These are phyloP conservation scores for Threskiornis aethiopicus DNA, from an alignment of 2,797 vertebrate genomes.

Conservation along the genomic window DNA sequence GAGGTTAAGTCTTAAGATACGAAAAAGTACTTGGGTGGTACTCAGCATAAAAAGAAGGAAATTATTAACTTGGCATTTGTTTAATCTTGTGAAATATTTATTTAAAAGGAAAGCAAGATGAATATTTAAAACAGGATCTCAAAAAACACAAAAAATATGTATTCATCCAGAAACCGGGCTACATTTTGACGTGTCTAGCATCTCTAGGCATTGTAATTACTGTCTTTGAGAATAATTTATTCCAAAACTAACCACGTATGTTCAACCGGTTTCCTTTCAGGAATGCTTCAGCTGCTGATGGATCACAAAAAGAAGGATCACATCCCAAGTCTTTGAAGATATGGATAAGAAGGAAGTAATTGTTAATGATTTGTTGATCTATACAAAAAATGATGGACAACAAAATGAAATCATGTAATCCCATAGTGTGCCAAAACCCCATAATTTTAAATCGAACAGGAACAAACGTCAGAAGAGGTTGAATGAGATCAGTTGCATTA, in stretches of 20 bases:
- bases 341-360: neutral
- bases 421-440: neutral
- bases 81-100: constrained; percentile 16
- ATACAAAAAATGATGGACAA: neutral
- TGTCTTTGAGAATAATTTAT: neutral
- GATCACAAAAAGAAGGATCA: constrained; percentile 15
- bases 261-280: constrained; percentile 3
- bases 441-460: neutral
- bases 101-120: neutral
- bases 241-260: neutral
- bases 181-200: neutral
- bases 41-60: neutral
- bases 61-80: neutral
- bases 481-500: neutral
- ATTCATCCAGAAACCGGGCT: neutral
- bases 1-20: neutral
- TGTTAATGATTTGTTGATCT: neutral
- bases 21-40: neutral
- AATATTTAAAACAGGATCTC: neutral
- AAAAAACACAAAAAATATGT: neutral
- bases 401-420: neutral
- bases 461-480: neutral
- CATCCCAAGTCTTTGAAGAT: neutral
- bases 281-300: neutral
- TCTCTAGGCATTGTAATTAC: neutral